Percentiles rank a stretch among this genome's conserved stretches.
Conservation (phyloP, 2,113 vertebrate genomes). For the Phodopus roborovskii region DNA sequence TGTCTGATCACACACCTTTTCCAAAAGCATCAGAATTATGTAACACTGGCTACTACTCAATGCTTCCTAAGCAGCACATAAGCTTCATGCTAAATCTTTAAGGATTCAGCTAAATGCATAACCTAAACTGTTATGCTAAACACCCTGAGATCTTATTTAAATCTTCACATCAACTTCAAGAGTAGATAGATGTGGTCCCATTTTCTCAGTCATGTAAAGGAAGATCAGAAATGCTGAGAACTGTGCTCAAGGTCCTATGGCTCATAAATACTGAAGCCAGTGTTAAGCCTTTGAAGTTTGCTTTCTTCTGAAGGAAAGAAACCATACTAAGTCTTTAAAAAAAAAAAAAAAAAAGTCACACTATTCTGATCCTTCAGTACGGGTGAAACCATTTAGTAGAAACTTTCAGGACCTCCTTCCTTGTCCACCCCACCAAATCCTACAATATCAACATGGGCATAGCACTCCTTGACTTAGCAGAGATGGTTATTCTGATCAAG, state of each 20-base stretch:
- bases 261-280: constrained; percentile 5
- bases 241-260: too few relatives aligned
- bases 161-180: not conserved
- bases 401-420: not conserved
- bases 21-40: constrained; percentile 18
- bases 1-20: not conserved
- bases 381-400: not conserved
- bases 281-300: not conserved
- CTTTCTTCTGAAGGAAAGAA: not conserved
- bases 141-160: not conserved
- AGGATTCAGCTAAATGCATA: not conserved
- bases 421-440: not conserved
- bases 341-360: not conserved
- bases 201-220: constrained; percentile 17
- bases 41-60: not conserved
- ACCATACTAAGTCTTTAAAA: not conserved
- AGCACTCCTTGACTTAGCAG: not conserved
- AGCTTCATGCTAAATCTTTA: not conserved
- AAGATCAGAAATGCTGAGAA: not conserved
- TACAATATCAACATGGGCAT: not conserved
- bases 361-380: not conserved
- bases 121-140: not conserved
- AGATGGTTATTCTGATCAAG: not conserved
- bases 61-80: not conserved
- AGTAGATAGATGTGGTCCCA: not conserved